Base-by-base conservation (phyloP, 2,113 vertebrate genomes). In the Theristicus caerulescens region DNA sequence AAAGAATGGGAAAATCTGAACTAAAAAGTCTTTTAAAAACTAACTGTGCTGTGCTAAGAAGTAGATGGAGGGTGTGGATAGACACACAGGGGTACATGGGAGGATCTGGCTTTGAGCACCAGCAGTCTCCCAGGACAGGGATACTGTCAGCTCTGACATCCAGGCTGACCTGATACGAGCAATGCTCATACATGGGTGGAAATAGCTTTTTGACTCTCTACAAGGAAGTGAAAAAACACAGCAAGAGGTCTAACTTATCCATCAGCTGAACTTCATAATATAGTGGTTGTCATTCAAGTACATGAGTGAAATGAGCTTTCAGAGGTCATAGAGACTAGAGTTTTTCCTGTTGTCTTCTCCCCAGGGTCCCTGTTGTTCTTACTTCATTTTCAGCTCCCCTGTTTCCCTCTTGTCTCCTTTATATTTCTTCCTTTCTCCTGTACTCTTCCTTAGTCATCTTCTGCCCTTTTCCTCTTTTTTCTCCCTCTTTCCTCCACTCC, bases 1-100 rank as follows among this genome's bases (percentile, higher is more conserved):
- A 92, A 70, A 91, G 70, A 91, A 44, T 25, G 29, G 57, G 81
- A 89, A 84, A 69, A 86, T 96, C 79, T 92, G 84, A 92, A 90
- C 67, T 62, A 91, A 94, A 92, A 93, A 62, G 13, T 21, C 7
- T 73, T 6, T 66, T 86, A 82, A 96, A 95, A 96, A 86, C 69
- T 46, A 89, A 34, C 64, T 55, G 14, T 62, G 34, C 40, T 94
- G 27, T 83, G 62, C 58, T 44, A 65, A 57, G 42, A 73, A 74
- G 13, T 34, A 87, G 36, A n/a, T 70, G 25, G 6, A 34, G 4
- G 5, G 7, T 46, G n/a, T 42, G 36, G 20, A 73, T 40, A 51
- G 64, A 77, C 46, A 21, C 10, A 27, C 3, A 42, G 16, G 20
- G 5, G 4, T 71, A 31, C 8, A 44, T 25, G 11, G 42, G n/a